Conservation (phyloP, 2,888 invertebrate genomes). For the Lochmaea crataegi region DNA sequence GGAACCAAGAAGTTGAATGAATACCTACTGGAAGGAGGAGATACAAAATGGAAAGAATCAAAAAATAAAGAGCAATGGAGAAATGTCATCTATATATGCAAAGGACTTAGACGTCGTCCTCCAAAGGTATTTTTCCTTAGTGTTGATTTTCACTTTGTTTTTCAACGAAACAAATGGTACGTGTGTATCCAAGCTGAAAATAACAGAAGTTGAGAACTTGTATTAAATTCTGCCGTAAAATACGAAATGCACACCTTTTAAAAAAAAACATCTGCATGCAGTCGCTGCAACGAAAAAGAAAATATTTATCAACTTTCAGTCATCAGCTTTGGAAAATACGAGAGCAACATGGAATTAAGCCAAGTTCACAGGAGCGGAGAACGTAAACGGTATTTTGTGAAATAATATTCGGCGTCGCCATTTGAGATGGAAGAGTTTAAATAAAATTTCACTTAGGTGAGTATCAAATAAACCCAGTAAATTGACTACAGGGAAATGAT, state of each 20-base stretch:
- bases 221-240: background rate
- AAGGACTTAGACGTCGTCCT: background rate
- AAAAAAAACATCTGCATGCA: conserved; percentile 6
- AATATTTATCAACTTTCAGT: conserved; percentile 8
- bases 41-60: no score
- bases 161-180: background rate
- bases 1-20: no score
- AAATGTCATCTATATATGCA: no score
- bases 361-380: background rate
- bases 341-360: background rate
- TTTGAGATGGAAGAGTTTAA: no score
- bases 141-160: background rate
- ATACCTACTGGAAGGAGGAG: no score
- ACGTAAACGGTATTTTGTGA: background rate
- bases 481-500: no score
- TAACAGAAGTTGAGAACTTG: background rate
- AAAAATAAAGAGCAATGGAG: background rate
- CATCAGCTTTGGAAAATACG: background rate
- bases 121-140: background rate
- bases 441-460: no score
- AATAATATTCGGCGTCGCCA: background rate
- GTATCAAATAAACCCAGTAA: no score
- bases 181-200: background rate
- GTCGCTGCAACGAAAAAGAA: background rate
- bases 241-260: background rate